phyloP scores from a whole-genome alignment of 2,113 vertebrate genomes.

The Phalacrocorax aristotelis region DNA sequence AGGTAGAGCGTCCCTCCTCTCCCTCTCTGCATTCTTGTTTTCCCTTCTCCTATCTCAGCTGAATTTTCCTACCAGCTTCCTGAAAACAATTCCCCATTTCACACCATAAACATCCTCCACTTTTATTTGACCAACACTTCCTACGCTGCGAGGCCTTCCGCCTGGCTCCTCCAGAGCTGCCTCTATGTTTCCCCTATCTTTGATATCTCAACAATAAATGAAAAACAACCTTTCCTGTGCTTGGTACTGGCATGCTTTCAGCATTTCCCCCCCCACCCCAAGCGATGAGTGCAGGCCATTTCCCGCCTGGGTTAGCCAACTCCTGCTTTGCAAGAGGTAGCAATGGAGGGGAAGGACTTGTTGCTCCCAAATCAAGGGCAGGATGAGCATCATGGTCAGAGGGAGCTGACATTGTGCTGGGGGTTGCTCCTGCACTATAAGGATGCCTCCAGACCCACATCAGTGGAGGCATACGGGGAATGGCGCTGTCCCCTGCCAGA shows the following conservation, averaged over 20 bases:
- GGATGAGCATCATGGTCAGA: not conserved
- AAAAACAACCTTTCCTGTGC: not conserved
- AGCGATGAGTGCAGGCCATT: not conserved
- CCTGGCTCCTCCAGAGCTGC: not conserved
- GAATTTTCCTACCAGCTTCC: constrained; percentile 46
- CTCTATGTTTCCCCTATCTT: constrained; percentile 7
- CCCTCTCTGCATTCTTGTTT: not conserved
- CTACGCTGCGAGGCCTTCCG: not conserved
- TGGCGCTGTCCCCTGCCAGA: not conserved
- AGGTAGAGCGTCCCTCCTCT: not conserved
- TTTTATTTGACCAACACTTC: constrained; percentile 31
- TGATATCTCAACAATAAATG: constrained; percentile 25
- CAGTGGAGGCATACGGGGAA: not conserved
- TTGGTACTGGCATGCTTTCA: not conserved
- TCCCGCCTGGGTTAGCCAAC: not conserved
- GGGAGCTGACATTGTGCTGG: not conserved
- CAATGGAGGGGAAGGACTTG: accelerated
- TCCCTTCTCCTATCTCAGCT: constrained; percentile 19
- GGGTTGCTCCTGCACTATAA: not conserved
- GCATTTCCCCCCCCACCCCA: not conserved
- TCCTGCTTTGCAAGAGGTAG: not conserved
- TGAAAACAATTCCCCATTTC: constrained; percentile 48
- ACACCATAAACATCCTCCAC: constrained; percentile 63
- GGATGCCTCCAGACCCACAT: not conserved
- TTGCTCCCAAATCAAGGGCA: not conserved